phyloP scores from a whole-genome alignment of 37 sponge, comb jelly and placozoan genomes.

The Mnemiopsis leidyi region DNA sequence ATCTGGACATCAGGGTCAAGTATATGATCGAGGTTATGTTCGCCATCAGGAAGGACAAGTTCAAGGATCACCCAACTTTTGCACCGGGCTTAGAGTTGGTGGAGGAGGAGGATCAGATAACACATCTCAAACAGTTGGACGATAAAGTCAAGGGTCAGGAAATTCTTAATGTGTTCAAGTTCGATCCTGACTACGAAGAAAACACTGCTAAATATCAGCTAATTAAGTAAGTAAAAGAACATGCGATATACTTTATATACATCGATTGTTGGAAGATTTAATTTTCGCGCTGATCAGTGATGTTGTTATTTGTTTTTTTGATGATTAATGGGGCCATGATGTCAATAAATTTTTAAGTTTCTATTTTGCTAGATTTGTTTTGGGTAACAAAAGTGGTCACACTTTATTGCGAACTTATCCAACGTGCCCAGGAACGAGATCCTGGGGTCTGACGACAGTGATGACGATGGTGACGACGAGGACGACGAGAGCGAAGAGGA shows the following conservation, averaged over 20 bases:
- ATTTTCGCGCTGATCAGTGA: no score
- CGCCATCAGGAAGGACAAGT: slow-evolving; percentile 89
- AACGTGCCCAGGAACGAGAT: slow-evolving; percentile 77
- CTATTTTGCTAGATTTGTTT: no score
- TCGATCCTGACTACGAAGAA: slow-evolving; percentile 79
- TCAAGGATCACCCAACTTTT: slow-evolving; percentile 88
- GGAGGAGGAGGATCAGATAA: slow-evolving; percentile 94
- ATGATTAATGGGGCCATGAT: no score
- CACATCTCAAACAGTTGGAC: slow-evolving; percentile 84
- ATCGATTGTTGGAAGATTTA: no score
- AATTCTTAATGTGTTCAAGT: slow-evolving; percentile 84
- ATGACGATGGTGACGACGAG: slow-evolving; percentile 68
- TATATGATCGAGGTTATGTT: slow-evolving; percentile 98
- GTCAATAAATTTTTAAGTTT: no score
- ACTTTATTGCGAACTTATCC: no score
- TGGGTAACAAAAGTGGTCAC: no score
- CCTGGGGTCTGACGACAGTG: slow-evolving; percentile 67
- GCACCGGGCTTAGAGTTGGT: slow-evolving; percentile 84
- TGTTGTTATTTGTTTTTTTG: no score
- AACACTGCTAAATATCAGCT: slow-evolving; percentile 84
- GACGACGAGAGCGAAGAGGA: slow-evolving; percentile 64
- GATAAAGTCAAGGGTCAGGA: slow-evolving; percentile 80
- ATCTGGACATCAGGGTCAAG: slow-evolving; percentile 80
- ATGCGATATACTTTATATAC: no score
- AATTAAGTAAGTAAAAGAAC: slow-evolving; percentile 72